Percentiles rank a stretch among this genome's conserved stretches.
Evolutionary conservation across 1,140 invertebrate species (phyloP).

Genomic region (Bicyclus anynana): DNA sequence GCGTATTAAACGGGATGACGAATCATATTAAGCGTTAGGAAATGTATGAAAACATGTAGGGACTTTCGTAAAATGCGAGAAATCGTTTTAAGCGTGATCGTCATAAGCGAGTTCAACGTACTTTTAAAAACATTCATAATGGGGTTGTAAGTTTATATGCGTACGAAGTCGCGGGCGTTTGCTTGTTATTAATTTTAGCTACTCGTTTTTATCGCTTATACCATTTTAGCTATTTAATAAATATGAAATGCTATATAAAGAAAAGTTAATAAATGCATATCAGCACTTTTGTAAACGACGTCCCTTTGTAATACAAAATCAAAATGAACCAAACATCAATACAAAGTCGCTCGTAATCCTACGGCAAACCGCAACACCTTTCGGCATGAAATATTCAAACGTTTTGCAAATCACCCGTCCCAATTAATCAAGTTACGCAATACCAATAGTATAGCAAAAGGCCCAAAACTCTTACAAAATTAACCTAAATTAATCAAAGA

Average conservation of each 20-base stretch:
- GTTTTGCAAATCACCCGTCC: slow-evolving; percentile 16
- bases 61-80: no score
- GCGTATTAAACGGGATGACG: no score
- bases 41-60: no score
- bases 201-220: no score
- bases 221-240: no score
- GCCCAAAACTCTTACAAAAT: slow-evolving; percentile 6
- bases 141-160: no score
- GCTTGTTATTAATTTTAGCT: no score
- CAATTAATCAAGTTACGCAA: slow-evolving; percentile 21
- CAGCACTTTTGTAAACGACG: background rate
- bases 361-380: background rate
- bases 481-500: slow-evolving; percentile 7
- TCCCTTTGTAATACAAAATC: background rate
- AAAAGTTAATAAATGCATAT: background rate
- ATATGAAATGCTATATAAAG: background rate
- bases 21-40: no score
- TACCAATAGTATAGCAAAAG: slow-evolving; percentile 8
- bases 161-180: no score
- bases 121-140: no score
- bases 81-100: no score
- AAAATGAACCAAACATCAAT: background rate
- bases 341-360: background rate
- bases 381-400: slow-evolving; percentile 1
- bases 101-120: no score